phyloP scores from a whole-genome alignment of 2,888 invertebrate species.

The Deroplatys truncata region DNA sequence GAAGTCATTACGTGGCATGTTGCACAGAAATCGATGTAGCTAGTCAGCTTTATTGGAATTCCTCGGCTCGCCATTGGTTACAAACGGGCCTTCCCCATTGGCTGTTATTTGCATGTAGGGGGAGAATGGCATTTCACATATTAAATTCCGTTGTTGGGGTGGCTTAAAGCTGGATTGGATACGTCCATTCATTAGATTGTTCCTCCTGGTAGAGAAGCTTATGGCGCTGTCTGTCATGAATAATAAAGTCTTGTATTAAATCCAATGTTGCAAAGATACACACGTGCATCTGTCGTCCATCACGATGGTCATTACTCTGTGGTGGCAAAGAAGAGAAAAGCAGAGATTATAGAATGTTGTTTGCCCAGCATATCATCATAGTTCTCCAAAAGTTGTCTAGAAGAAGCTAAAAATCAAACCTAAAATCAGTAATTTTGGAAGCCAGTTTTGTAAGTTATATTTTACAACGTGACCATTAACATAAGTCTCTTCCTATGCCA shows the following conservation, averaged over 20 bases:
- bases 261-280: too few species aligned
- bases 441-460: too few species aligned
- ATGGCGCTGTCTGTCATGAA: not conserved
- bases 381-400: too few species aligned
- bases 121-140: conserved; percentile 12
- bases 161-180: not conserved
- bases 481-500: too few species aligned
- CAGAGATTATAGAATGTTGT: too few species aligned
- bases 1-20: not conserved
- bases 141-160: conserved; percentile 9
- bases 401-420: too few species aligned
- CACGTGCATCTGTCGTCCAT: too few species aligned
- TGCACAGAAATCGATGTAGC: conserved; percentile 1
- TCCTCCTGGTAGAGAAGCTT: not conserved
- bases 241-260: not conserved
- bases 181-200: not conserved
- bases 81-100: not conserved
- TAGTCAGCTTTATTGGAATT: not conserved
- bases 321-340: too few species aligned
- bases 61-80: not conserved
- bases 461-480: too few species aligned
- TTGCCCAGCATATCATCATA: too few species aligned
- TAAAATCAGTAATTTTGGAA: too few species aligned
- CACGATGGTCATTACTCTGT: too few species aligned
- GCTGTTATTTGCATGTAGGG: conserved; percentile 7